Conservation (phyloP, 2,888 invertebrate genomes). For the Phymatocera aterrima region DNA sequence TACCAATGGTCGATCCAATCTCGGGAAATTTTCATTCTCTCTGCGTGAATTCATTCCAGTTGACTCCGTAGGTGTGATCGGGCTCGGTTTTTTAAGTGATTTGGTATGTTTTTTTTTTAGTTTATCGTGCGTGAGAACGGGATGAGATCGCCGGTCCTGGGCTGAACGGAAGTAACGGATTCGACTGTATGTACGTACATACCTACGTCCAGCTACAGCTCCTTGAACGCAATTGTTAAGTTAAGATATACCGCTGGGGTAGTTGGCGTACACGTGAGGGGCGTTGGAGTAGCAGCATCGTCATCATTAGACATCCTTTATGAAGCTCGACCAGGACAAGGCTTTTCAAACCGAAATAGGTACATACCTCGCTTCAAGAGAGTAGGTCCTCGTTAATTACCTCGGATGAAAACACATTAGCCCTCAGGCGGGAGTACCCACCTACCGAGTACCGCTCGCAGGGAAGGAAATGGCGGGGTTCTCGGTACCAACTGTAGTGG, state of each 20-base stretch:
- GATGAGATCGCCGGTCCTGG: too few species aligned
- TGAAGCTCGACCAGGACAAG: not conserved
- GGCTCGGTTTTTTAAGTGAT: too few species aligned
- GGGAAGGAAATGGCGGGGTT: not conserved
- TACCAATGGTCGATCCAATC: too few species aligned
- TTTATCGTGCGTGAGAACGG: too few species aligned
- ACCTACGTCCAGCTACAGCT: too few species aligned
- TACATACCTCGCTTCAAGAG: conserved; percentile 37
- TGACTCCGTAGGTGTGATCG: too few species aligned
- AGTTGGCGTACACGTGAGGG: not conserved
- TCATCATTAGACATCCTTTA: conserved; percentile 36
- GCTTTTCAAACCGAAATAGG: not conserved
- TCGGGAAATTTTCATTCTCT: too few species aligned
- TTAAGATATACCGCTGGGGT: not conserved
- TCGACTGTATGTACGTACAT: not conserved
- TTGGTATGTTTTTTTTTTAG: too few species aligned
- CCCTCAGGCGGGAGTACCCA: not conserved
- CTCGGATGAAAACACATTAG: conserved; percentile 46
- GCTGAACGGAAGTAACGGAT: not conserved
- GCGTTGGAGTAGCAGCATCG: conserved; percentile 6
- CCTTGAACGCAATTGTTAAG: not conserved
- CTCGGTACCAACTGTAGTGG: too few species aligned
- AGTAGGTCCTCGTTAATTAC: conserved; percentile 45
- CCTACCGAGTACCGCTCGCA: not conserved
- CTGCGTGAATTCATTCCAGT: too few species aligned